Percentiles rank a stretch among this genome's conserved stretches.
These are phyloP conservation scores for Orchesella flavescens DNA, from an alignment of 2,888 invertebrate genomes.

Conservation along the genomic window DNA sequence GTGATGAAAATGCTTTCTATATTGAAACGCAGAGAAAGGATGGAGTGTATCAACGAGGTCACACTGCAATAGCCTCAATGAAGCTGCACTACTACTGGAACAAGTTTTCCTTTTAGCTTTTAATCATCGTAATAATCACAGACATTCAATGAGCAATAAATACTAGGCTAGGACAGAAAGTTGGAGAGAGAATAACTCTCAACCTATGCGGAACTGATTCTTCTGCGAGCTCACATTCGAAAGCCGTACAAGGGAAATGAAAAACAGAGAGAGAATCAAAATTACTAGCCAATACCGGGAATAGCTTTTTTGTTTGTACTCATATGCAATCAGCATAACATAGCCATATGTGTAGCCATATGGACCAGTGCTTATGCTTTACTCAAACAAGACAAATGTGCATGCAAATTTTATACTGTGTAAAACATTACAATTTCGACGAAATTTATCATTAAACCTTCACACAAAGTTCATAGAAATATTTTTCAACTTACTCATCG, in stretches of 20 bases:
- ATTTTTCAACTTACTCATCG: no score
- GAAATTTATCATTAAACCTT: no score
- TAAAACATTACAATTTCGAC: no score
- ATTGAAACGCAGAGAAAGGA: neutral
- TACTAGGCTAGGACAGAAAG: constrained; percentile 18
- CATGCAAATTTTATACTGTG: no score
- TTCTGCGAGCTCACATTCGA: no score
- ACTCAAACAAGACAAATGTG: no score
- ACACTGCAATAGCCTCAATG: neutral
- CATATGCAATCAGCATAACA: no score
- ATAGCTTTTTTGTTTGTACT: no score
- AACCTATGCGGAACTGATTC: neutral
- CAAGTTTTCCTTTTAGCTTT: neutral
- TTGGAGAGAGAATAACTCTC: neutral
- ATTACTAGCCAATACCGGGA: no score
- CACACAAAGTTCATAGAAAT: no score
- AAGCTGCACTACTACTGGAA: neutral
- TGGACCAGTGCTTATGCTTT: no score
- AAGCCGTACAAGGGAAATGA: neutral
- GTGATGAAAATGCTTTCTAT: neutral
- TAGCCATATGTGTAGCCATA: no score
- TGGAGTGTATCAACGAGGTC: neutral
- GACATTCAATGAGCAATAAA: constrained; percentile 25
- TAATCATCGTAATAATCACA: constrained; percentile 24
- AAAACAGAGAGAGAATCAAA: neutral